These are phyloP conservation scores for Diacarnus erythraeanus DNA, from an alignment of 37 sponge, comb jelly and placozoan genomes.

Conservation along the genomic window DNA sequence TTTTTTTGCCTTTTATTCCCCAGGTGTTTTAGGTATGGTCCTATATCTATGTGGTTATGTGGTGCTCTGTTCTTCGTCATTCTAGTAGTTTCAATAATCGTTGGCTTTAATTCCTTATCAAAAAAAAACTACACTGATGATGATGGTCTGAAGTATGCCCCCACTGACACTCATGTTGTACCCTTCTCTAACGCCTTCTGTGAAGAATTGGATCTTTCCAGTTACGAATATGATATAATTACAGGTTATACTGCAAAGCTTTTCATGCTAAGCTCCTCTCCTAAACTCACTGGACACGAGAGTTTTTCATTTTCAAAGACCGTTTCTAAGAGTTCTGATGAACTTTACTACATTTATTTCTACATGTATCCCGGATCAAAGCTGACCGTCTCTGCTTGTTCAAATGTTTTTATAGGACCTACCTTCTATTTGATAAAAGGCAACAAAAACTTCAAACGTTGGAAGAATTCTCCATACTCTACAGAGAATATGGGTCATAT, in stretches of 20 bases:
- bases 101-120: no score
- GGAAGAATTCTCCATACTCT: slow-evolving; percentile 6
- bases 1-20: no score
- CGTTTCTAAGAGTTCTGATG: no score
- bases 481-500: background rate
- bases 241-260: slow-evolving; percentile 1
- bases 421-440: slow-evolving; percentile 42
- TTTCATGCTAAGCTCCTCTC: slow-evolving; percentile 14
- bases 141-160: slow-evolving; percentile 3
- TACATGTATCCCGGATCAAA: slow-evolving; percentile 30
- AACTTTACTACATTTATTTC: background rate
- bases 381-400: slow-evolving; percentile 4
- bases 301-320: background rate
- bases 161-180: slow-evolving; percentile 29
- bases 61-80: no score
- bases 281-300: slow-evolving; percentile 17
- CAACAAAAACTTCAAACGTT: slow-evolving; percentile 18
- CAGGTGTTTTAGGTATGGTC: no score
- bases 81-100: no score
- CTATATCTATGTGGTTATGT: no score
- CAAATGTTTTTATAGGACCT: no score
- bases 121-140: background rate
- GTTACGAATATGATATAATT: background rate
- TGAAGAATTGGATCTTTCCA: background rate
- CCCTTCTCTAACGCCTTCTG: slow-evolving; percentile 28